Conservation (phyloP, 2,113 vertebrate genomes). For the Microcebus jonahi region DNA sequence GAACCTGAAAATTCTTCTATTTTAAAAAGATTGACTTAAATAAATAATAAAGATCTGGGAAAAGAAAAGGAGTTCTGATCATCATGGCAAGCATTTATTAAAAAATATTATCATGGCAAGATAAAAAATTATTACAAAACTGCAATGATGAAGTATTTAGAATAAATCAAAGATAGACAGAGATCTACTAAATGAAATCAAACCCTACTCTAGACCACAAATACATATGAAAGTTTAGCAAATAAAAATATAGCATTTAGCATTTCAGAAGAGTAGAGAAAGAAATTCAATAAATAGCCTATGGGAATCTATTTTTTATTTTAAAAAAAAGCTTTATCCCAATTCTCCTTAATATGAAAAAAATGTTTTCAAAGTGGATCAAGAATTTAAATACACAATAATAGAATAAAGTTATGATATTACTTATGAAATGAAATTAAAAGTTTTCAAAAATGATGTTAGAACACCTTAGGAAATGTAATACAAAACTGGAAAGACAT, state of each 20-base stretch:
- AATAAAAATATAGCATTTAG: not conserved
- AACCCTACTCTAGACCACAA: not conserved
- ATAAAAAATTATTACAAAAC: not conserved
- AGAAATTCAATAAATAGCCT: not conserved
- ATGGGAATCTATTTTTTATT: not conserved
- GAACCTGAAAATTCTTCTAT: not conserved
- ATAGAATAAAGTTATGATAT: not conserved
- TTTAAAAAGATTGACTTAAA: not conserved
- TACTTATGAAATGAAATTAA: not conserved
- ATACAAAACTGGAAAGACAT: not conserved
- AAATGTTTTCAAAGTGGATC: not conserved
- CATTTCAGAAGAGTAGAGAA: not conserved
- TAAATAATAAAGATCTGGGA: not conserved
- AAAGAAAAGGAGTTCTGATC: not conserved
- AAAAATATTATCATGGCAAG: not conserved
- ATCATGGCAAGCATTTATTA: not conserved
- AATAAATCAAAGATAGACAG: not conserved
- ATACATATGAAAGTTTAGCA: not conserved
- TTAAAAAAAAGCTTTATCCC: not conserved
- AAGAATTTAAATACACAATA: not conserved
- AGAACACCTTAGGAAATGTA: not conserved
- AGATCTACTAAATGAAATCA: not conserved
- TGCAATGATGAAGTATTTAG: not conserved
- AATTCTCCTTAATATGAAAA: not conserved
- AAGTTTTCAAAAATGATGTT: not conserved